These are phyloP conservation scores for Drosophila antonietae DNA, from an alignment of 2,888 invertebrate species.

Conservation along the genomic window DNA sequence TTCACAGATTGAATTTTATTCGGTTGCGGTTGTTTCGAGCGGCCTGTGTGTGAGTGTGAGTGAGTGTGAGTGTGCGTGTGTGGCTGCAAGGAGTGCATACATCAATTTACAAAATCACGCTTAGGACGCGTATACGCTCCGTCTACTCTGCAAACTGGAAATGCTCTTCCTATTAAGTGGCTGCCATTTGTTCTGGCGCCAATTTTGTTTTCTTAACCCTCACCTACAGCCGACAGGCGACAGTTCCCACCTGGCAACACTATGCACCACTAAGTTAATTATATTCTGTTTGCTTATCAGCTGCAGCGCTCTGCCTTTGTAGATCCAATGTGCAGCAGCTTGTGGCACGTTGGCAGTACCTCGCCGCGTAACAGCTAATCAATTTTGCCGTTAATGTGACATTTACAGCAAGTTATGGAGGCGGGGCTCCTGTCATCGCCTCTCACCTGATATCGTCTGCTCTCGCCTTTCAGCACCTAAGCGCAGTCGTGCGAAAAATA, in stretches of 20 bases:
- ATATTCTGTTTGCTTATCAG: constrained; percentile 55
- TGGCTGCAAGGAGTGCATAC: constrained; percentile 43
- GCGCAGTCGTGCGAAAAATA: constrained; percentile 64
- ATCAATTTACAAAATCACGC: constrained; percentile 72
- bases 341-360: constrained; percentile 12
- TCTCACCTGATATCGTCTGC: background rate
- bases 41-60: constrained; percentile 1
- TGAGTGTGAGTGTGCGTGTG: background rate
- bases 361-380: constrained; percentile 63
- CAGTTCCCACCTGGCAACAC: background rate
- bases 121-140: constrained; percentile 33
- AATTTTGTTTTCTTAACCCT: constrained; percentile 46
- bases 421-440: background rate
- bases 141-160: constrained; percentile 36
- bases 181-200: constrained; percentile 57
- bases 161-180: constrained; percentile 51
- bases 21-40: constrained; percentile 65
- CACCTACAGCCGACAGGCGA: background rate
- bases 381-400: constrained; percentile 64
- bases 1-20: constrained; percentile 77
- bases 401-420: constrained; percentile 25
- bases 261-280: constrained; percentile 51
- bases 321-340: constrained; percentile 2
- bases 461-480: constrained; percentile 13
- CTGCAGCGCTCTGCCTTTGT: constrained; percentile 2